phyloP scores from a whole-genome alignment of 2,888 invertebrate species.

The Tenodera sinensis region DNA sequence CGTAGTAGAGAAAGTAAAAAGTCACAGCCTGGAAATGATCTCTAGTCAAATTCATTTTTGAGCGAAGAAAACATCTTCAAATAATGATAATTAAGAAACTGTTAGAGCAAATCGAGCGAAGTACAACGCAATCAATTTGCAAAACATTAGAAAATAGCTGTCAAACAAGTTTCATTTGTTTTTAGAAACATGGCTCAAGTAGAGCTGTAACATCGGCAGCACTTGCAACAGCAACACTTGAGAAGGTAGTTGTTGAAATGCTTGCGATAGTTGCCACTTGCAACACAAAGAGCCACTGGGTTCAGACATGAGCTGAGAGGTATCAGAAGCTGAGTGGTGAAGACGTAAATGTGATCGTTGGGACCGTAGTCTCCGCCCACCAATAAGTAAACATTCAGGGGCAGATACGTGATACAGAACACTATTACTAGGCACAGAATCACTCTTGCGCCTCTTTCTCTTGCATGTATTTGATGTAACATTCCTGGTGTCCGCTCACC shows the following conservation, averaged over 20 bases:
- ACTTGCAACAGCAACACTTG: background rate
- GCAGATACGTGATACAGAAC: background rate
- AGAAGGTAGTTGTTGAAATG: background rate
- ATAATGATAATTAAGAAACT: no score
- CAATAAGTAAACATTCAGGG: background rate
- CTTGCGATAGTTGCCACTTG: background rate
- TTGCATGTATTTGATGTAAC: background rate
- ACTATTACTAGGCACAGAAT: background rate
- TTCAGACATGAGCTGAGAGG: background rate
- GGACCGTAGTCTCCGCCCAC: background rate
- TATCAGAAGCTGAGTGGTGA: background rate
- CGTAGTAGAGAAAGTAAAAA: no score
- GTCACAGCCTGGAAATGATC: no score
- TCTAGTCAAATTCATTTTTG: no score
- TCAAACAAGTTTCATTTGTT: no score
- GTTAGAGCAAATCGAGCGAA: no score
- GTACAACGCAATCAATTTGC: no score
- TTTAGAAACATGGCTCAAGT: no score
- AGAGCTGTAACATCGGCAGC: no score
- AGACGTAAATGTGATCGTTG: background rate
- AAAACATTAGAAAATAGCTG: no score
- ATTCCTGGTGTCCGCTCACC: background rate
- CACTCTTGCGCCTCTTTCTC: background rate
- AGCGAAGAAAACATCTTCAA: no score
- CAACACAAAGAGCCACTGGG: background rate